Conservation (phyloP, 2,113 vertebrate species). For the Clarias magur region DNA sequence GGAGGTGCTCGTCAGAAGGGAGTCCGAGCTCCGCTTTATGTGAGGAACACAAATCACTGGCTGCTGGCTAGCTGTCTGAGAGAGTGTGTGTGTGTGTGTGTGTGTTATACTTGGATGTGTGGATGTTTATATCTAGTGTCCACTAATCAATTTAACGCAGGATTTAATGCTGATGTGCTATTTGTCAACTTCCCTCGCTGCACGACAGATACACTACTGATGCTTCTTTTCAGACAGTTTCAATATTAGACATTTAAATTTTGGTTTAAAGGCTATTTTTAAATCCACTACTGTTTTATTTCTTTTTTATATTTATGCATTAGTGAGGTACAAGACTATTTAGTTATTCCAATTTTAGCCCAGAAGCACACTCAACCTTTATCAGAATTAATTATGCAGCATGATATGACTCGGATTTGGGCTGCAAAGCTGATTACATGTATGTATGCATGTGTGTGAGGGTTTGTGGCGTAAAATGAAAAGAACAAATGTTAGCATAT, state of each 20-base stretch:
- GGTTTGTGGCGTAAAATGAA: background rate
- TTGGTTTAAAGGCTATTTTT: background rate
- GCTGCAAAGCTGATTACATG: slow-evolving; percentile 17
- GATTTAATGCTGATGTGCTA: background rate
- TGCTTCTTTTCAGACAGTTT: background rate
- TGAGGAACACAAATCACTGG: slow-evolving; percentile 73
- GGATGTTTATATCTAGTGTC: background rate
- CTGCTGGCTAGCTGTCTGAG: background rate
- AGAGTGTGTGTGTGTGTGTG: background rate
- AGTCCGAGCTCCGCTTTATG: slow-evolving; percentile 99
- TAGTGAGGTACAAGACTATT: background rate
- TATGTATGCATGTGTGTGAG: background rate
- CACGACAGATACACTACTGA: too few relatives aligned
- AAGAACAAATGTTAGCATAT: slow-evolving; percentile 10
- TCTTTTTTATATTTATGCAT: background rate
- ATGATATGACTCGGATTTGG: background rate
- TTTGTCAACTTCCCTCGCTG: background rate
- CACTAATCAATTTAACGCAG: slow-evolving; percentile 7
- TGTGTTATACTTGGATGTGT: background rate
- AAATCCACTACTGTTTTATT: background rate
- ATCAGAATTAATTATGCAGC: background rate
- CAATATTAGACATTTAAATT: background rate
- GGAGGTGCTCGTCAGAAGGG: slow-evolving; percentile 93
- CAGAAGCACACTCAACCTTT: background rate
- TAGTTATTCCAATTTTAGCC: background rate